Evolutionary conservation across 2,888 invertebrate species (phyloP).

Genomic region (Trachelus stipa): DNA sequence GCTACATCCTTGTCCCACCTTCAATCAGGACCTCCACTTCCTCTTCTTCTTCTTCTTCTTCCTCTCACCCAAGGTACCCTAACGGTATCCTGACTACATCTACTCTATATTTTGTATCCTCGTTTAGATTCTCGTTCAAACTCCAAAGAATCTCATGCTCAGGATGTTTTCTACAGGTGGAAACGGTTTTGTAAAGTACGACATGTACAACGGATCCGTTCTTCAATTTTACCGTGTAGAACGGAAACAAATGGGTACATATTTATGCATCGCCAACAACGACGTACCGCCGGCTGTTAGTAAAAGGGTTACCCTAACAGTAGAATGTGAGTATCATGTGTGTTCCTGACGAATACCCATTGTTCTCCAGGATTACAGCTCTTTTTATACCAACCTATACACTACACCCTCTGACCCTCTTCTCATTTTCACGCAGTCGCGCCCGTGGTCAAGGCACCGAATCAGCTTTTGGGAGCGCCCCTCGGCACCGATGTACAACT

Average conservation of each 20-base stretch:
- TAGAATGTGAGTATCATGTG: conserved; percentile 81
- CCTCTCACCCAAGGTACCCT: neutral
- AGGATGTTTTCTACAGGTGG: conserved; percentile 43
- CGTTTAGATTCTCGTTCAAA: conserved; percentile 28
- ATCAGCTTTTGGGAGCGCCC: conserved; percentile 89
- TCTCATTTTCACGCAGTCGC: conserved; percentile 73
- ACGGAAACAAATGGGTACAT: conserved; percentile 90
- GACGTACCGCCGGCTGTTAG: conserved; percentile 93
- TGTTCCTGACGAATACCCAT: neutral
- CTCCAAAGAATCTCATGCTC: conserved; percentile 13
- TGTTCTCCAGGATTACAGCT: neutral
- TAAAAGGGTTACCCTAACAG: conserved; percentile 87
- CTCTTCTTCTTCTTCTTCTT: neutral
- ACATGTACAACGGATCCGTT: conserved; percentile 81
- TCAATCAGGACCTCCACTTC: neutral
- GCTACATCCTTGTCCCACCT: neutral
- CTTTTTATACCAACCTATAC: neutral
- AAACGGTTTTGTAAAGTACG: conserved; percentile 58
- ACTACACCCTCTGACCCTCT: neutral
- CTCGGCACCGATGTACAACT: conserved; percentile 87
- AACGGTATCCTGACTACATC: neutral
- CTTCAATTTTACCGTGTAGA: conserved; percentile 83
- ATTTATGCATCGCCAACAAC: conserved; percentile 92
- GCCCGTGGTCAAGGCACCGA: conserved; percentile 89
- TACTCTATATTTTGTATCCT: conserved; percentile 21